Evolutionary conservation across 2,797 vertebrate species (phyloP).

Genomic region (Paedocypris micromegethes): DNA sequence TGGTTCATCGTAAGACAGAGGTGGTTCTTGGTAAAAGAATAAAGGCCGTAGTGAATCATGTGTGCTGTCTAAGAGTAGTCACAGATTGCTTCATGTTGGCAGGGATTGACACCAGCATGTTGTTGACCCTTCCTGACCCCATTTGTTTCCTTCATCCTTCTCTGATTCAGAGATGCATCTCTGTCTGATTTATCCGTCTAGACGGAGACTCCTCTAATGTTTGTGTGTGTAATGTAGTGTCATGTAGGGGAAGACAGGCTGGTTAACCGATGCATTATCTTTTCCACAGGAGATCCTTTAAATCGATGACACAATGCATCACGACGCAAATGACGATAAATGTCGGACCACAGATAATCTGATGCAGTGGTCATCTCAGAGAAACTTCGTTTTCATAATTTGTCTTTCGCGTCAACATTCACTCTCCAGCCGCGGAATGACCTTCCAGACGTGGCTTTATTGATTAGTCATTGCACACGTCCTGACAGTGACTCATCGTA

Average conservation of each 20-base stretch:
- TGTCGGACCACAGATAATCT: constrained; percentile 45
- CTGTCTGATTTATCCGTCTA: constrained; percentile 50
- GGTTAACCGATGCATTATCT: constrained; percentile 47
- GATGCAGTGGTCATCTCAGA: constrained; percentile 48
- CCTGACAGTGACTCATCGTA: constrained; percentile 53
- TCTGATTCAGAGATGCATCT: constrained; percentile 50
- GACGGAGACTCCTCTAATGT: constrained; percentile 32
- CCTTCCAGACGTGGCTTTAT: constrained; percentile 56
- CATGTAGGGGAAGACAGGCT: constrained; percentile 8
- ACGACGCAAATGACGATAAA: constrained; percentile 36
- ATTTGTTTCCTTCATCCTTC: constrained; percentile 54
- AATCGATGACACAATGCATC: constrained; percentile 57
- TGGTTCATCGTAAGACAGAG: neutral
- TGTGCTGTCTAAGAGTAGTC: constrained; percentile 7
- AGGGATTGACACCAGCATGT: constrained; percentile 55
- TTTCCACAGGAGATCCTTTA: constrained; percentile 41
- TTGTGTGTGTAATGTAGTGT: constrained; percentile 16
- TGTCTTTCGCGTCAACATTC: constrained; percentile 66
- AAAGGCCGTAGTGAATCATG: neutral
- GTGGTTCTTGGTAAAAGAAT: neutral
- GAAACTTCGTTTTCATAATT: constrained; percentile 61
- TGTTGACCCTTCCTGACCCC: constrained; percentile 56
- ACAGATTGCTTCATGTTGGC: constrained; percentile 19
- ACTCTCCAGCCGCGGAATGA: constrained; percentile 50
- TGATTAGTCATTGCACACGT: constrained; percentile 55